Evolutionary conservation across 2,797 vertebrate genomes (phyloP), one percentile per base, ranked within the genome.

Genomic region (Cottoperca gobio): DNA sequence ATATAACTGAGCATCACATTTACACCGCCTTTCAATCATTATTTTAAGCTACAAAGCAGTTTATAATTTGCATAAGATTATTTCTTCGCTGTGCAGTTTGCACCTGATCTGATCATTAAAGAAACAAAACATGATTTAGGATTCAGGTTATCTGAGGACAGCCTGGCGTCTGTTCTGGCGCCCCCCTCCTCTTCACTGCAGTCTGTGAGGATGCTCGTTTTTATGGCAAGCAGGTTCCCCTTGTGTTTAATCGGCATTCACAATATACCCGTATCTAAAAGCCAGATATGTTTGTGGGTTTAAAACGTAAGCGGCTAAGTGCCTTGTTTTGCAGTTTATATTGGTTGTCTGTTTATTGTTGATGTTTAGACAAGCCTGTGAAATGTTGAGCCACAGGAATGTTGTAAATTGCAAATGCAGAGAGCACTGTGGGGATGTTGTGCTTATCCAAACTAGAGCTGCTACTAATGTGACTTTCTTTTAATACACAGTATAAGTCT

Each of bases 91-190:
- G 50, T 8, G 24, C 52, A 6, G 35, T 5, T 31, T 0, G 11
- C 61, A 45, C 28, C 57, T 70, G 46, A 12, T 23, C 16, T 42
- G 46, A 8, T 54, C 2, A 33, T 10, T 33, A 8, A 35, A 60
- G 8, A 60, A 23, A 7, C 6, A 35, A 14, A 64, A 6, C 14
- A n/a, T 53, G 61, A 73, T 76, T 49, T 37, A 5, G 53, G 66
- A 73, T 58, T 31, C 46, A 31, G 86, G 80, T 90, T 82, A 87
- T 73, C 10, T 80, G 74, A 90, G 90, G 90, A 89, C 88, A 88
- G 5, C 5, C 31, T 33, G 31, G 31, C 7, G 31, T 49, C 11
- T 70, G 9, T 39, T 24, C 3, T 35, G 14, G 3, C 59, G 45
- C 50, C 71, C 35, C 31, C 50, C 60, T 7, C 40, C 45, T 14